These are phyloP conservation scores for Diplazon laetatorius DNA, from an alignment of 2,888 invertebrate species.

Conservation along the genomic window DNA sequence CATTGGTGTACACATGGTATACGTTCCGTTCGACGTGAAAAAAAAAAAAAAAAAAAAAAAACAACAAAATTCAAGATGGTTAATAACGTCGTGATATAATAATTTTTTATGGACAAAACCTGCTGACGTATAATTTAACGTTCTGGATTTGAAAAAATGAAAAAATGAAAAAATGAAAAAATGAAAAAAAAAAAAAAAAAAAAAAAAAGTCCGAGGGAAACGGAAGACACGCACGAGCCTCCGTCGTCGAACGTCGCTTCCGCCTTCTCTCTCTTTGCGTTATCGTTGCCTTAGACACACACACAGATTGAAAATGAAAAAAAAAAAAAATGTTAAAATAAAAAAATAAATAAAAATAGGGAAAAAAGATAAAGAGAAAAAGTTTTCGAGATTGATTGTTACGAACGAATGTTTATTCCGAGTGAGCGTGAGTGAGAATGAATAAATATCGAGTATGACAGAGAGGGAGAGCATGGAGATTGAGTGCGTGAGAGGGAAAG, in stretches of 20 bases:
- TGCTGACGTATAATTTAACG: constrained; percentile 67
- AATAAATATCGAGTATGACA: constrained; percentile 31
- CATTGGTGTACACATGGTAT: constrained; percentile 30
- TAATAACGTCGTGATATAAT: constrained; percentile 8
- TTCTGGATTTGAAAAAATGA: no score
- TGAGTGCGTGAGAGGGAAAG: constrained; percentile 57
- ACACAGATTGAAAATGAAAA: constrained; percentile 44
- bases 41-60: constrained; percentile 21
- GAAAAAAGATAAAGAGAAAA: constrained; percentile 37
- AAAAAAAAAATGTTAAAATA: constrained; percentile 42
- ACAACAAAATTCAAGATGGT: constrained; percentile 16
- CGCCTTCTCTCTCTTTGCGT: constrained; percentile 77
- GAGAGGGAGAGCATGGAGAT: constrained; percentile 51
- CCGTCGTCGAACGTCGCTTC: constrained; percentile 75
- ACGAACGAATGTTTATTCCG: constrained; percentile 55
- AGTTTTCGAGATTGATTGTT: constrained; percentile 55
- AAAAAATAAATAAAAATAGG: constrained; percentile 17
- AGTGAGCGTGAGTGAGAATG: constrained; percentile 54
- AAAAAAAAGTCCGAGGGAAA: constrained; percentile 64
- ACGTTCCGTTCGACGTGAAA: constrained; percentile 36
- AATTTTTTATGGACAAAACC: constrained; percentile 40
- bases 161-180: no score
- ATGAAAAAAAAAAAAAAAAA: no score
- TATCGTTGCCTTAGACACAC: constrained; percentile 70
- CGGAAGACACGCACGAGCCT: constrained; percentile 65